A percentile compares a stretch with the other conserved stretches of the same genome.
These are phyloP conservation scores for Gallinago nigripennis DNA, from an alignment of 2,797 vertebrate species.

Conservation along the genomic window DNA sequence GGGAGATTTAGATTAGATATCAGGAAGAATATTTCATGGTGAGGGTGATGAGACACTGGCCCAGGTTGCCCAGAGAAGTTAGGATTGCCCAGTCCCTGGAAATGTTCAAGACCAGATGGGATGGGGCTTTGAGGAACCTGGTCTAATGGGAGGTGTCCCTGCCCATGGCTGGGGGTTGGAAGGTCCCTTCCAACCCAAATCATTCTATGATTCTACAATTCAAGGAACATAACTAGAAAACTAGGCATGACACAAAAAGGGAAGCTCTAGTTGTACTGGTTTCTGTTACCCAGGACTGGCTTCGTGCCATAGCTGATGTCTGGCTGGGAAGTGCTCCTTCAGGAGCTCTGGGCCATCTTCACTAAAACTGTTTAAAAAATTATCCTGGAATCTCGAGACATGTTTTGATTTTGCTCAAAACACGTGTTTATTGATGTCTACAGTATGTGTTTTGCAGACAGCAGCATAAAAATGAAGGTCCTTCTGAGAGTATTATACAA, in stretches of 20 bases:
- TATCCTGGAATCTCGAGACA: background rate
- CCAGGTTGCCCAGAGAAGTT: no score
- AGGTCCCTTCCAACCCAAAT: no score
- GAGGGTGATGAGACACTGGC: no score
- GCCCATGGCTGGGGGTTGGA: no score
- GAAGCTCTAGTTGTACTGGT: background rate
- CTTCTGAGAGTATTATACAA: background rate
- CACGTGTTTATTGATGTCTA: background rate
- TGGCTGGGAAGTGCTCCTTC: background rate
- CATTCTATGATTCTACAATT: background rate
- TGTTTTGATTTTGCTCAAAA: background rate
- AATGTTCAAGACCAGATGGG: no score
- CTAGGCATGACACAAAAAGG: background rate
- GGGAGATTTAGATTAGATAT: no score
- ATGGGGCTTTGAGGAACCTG: no score
- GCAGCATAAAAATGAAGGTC: background rate
- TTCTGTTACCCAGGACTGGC: background rate
- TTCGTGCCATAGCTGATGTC: background rate
- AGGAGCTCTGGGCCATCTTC: background rate
- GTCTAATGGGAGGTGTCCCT: no score
- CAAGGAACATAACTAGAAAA: background rate
- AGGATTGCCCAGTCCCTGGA: no score
- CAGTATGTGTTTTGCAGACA: fast-evolving
- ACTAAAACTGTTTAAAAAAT: background rate
- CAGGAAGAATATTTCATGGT: no score